Evolutionary conservation across 2,888 invertebrate species (phyloP), one percentile per base, ranked within the genome.

Genomic region (Spialia ferax): DNA sequence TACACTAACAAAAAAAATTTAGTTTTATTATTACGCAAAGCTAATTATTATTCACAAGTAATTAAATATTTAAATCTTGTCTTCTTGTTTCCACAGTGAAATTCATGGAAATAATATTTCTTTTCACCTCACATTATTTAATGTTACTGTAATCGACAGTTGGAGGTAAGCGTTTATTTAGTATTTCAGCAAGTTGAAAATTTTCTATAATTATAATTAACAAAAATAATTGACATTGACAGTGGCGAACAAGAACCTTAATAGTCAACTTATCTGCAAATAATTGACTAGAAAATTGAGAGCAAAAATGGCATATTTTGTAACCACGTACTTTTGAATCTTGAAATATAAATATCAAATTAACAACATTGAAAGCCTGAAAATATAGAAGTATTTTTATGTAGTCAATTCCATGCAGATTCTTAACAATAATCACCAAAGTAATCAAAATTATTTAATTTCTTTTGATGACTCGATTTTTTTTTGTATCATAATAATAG

Each of bases 221-320:
- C 65, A 65, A 65, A 60, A 54, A 63, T 69, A 69, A 69, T 69
- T 69, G 68, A 69, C 59, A 60, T 60, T 69, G 29, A 55, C 54
- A 60, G 22, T 13, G 18, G n/a, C 23, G 13, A 6, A 52, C 22
- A 23, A 52, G 23, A 8, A 48, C 15, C 8, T 32, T 63, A 6
- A 7, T 45, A 8, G 7, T 45, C 18, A 45, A 56, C 35, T 45
- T 45, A 42, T 45, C 18, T 45, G 26, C n/a, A 65, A 66, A 60
- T 60, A 68, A 57, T 66, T 66, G 65, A 66, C 60, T 5, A 26
- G 8, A 38, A 29, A 50, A 38, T 59, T 50, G 56, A 56, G 13
- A 38, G 38, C n/a, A 4, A n/a, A n/a, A n/a, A n/a, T n/a, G n/a
- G n/a, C n/a, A n/a, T n/a, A n/a, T n/a, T n/a, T n/a, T n/a, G n/a